Evolutionary conservation across 2,888 invertebrate species (phyloP).

Genomic region (Pyrrhosoma nymphula): DNA sequence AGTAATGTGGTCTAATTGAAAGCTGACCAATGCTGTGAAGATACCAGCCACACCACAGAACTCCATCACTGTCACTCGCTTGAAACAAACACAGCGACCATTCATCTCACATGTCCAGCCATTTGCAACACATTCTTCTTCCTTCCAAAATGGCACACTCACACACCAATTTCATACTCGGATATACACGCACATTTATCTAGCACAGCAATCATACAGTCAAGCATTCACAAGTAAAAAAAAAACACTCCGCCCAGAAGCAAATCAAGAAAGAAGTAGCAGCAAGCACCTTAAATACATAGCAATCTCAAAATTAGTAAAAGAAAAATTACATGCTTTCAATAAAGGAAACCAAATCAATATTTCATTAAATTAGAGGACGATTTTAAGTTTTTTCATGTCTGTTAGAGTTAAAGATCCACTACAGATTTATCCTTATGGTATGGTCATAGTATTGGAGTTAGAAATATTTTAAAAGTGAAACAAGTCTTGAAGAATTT

Average conservation of each 20-base stretch:
- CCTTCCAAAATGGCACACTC: background rate
- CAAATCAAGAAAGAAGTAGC: conserved; percentile 14
- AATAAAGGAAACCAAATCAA: background rate
- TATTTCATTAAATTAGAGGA: background rate
- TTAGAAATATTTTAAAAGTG: no score
- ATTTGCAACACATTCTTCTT: background rate
- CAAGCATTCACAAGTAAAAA: background rate
- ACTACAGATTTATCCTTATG: background rate
- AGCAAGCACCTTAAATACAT: background rate
- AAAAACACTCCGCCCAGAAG: conserved; percentile 2
- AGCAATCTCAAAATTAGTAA: background rate
- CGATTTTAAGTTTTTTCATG: background rate
- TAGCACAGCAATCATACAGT: background rate
- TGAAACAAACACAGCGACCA: conserved; percentile 23
- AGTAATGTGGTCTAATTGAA: background rate
- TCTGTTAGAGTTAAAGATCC: background rate
- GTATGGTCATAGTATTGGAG: no score
- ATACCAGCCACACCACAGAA: conserved; percentile 51
- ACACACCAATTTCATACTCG: conserved; percentile 20
- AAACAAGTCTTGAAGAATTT: no score
- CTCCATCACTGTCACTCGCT: conserved; percentile 43
- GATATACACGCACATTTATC: background rate
- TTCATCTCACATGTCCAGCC: conserved; percentile 2
- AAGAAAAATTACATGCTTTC: background rate
- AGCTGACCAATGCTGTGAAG: conserved; percentile 45